Evolutionary conservation across 2,888 invertebrate genomes (phyloP).

Genomic region (Neoitamus cyanurus): DNA sequence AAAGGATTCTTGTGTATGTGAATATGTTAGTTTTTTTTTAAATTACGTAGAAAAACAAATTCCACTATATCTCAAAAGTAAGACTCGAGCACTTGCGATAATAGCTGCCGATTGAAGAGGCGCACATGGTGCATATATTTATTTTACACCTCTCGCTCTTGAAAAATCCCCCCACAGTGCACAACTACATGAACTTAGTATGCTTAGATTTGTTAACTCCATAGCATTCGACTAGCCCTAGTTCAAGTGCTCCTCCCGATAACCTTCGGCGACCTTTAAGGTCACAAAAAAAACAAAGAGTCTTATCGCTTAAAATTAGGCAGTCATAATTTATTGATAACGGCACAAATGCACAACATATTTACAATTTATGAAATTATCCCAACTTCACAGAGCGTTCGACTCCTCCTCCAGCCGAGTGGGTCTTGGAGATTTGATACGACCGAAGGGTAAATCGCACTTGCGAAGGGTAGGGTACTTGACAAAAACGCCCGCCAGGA

Average conservation of each 20-base stretch:
- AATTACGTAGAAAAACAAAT: no score
- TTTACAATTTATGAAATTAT: not conserved
- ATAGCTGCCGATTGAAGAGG: no score
- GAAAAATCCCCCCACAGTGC: no score
- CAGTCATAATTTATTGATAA: not conserved
- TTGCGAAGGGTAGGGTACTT: not conserved
- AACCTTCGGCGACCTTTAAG: not conserved
- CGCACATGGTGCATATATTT: no score
- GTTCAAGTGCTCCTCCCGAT: not conserved
- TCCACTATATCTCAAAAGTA: no score
- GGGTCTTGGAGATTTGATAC: not conserved
- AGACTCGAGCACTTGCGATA: no score
- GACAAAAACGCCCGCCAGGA: not conserved
- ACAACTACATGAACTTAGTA: no score
- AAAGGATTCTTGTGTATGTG: no score
- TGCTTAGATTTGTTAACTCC: no score
- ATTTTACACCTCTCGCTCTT: no score
- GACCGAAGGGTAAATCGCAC: not conserved
- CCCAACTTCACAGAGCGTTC: not conserved
- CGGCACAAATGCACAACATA: not conserved
- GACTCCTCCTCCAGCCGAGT: not conserved
- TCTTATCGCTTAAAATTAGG: not conserved
- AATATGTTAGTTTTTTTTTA: no score
- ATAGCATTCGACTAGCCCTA: not conserved
- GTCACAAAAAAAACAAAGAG: not conserved